These are phyloP conservation scores for Bugulina stolonifera DNA, from an alignment of 2,888 invertebrate species.

Conservation along the genomic window DNA sequence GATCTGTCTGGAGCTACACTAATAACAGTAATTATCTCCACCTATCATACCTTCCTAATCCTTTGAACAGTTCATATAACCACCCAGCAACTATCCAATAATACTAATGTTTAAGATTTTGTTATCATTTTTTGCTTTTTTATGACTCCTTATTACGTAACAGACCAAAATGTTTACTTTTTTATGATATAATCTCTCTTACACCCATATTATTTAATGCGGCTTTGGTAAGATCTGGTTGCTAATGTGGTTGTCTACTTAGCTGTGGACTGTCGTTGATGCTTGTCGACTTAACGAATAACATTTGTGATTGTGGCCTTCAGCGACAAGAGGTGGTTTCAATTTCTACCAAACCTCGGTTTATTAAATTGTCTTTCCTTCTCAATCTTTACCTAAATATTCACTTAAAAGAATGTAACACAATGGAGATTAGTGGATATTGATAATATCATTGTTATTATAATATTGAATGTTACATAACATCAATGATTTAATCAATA, in stretches of 20 bases:
- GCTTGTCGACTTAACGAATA: background rate
- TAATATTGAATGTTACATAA: background rate
- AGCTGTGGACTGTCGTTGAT: background rate
- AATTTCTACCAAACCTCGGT: too few relatives aligned
- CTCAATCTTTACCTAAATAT: too few relatives aligned
- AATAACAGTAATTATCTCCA: background rate
- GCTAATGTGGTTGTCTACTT: background rate
- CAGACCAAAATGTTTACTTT: background rate
- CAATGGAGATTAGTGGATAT: background rate
- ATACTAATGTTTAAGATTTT: too few relatives aligned
- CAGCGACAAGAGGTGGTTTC: background rate
- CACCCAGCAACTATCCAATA: too few relatives aligned
- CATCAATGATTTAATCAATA: background rate
- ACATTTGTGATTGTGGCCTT: background rate
- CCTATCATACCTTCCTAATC: too few relatives aligned
- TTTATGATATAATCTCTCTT: background rate
- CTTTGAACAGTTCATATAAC: too few relatives aligned
- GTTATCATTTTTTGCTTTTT: too few relatives aligned
- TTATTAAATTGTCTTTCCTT: too few relatives aligned
- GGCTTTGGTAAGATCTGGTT: background rate
- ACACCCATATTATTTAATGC: background rate
- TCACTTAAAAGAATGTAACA: too few relatives aligned
- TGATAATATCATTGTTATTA: background rate
- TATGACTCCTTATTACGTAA: too few relatives aligned
- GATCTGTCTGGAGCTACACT: slow-evolving; percentile 1